A percentile compares a stretch with the other conserved stretches of the same genome.
Evolutionary conservation across 2,797 vertebrate species (phyloP).

Genomic region (Thripadectes ignobilis): DNA sequence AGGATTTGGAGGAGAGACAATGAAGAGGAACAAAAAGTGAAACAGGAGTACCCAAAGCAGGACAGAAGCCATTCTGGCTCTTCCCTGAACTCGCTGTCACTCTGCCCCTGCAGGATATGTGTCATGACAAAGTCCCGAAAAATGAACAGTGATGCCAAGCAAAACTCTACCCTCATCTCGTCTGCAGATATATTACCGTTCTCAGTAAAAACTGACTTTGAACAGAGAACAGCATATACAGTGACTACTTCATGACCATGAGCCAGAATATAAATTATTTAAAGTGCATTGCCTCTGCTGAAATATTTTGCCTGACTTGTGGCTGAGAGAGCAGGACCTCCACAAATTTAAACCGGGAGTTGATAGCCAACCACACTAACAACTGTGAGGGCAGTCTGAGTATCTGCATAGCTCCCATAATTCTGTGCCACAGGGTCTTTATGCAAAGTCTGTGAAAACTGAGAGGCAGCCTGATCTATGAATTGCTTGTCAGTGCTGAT

Average conservation of each 20-base stretch:
- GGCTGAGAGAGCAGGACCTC: not conserved
- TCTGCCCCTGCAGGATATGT: not conserved
- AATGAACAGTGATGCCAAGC: not conserved
- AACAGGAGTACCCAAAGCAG: not conserved
- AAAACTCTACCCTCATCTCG: not conserved
- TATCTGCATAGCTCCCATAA: not conserved
- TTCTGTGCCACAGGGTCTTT: not conserved
- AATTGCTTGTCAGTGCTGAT: not conserved
- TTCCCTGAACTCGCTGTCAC: not conserved
- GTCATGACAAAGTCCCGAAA: not conserved
- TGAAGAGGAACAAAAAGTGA: not conserved
- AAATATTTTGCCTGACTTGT: not conserved
- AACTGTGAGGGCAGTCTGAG: not conserved
- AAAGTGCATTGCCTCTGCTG: not conserved
- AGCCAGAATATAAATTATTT: not conserved
- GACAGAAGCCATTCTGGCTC: not conserved
- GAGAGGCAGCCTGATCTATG: not conserved
- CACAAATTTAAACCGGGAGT: not conserved
- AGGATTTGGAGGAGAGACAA: not conserved
- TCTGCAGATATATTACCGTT: not conserved
- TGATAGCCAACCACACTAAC: not conserved
- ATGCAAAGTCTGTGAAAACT: not conserved
- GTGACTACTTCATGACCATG: not conserved
- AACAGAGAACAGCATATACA: not conserved
- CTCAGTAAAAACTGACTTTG: not conserved